Base-by-base conservation (phyloP, 2,113 vertebrate genomes). In the Trichechus manatus region DNA sequence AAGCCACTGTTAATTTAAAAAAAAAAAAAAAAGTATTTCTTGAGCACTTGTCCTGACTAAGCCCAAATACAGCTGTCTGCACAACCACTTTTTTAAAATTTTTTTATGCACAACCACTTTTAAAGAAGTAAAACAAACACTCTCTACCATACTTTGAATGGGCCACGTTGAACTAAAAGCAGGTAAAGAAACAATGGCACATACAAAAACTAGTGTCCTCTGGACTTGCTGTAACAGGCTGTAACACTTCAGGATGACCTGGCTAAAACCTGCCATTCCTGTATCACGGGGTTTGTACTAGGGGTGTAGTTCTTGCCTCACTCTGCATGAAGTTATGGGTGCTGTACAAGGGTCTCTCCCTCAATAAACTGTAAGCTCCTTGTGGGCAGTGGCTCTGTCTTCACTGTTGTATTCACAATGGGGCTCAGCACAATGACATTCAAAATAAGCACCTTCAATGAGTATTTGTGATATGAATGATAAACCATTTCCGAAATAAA, bases 161-260 rank as follows among this genome's bases (percentile, higher is more conserved):
- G 36, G 33, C n/a, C 9, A 31, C 3, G 19, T 0, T 29, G 87
- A 66, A 50, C 63, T 33, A 56, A 50, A 80, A 72, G 61, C 77
- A 85, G 59, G 17, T 33, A 56, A 44, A 80, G 88, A 47, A 44
- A 53, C n/a, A 33, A 33, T 1, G 2, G 23, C 17, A 33, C 20
- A 7, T 2, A 13, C 13, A 42, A 39, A 64, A 61, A 3, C 19
- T 1, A 22, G 17, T 47, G 29, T 31, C 23, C 2, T 47, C 7
- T 36, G 33, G 42, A 42, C 13, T 3, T 19, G 23, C 2, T 4
- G 0, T 0, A 3, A 13, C 0, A 11, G 66, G 47, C 77, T 39
- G 42, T 13, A 17, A 20, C 4, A 5, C 23, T 20, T 47, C 33
- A 9, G 86, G 15, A 23, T 29, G 78, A 31, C 3, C 50, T 8